phyloP scores from a whole-genome alignment of 2,888 invertebrate genomes.

The Onthophagus sagittarius region DNA sequence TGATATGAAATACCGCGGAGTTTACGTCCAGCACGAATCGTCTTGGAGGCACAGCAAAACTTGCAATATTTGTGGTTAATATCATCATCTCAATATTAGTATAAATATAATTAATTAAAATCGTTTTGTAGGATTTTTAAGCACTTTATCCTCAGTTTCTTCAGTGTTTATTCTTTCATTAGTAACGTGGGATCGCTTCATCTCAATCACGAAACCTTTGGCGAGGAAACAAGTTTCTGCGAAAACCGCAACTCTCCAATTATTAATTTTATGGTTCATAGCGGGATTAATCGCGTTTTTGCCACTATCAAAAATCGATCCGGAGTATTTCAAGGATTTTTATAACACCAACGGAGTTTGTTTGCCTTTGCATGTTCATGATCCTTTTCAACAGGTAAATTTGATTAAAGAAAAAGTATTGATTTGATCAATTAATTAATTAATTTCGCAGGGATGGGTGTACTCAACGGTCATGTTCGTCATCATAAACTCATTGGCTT shows the following conservation, averaged over 20 bases:
- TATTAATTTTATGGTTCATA: conserved; percentile 52
- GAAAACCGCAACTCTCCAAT: conserved; percentile 50
- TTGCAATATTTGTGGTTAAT: conserved; percentile 56
- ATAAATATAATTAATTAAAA: background rate
- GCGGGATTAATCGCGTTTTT: conserved; percentile 51
- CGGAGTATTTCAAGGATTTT: conserved; percentile 54
- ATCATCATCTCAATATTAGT: background rate
- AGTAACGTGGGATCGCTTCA: conserved; percentile 60
- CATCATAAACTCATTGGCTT: conserved; percentile 53
- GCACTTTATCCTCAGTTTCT: conserved; percentile 59
- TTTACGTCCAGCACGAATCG: conserved; percentile 56
- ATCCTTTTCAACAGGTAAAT: conserved; percentile 55
- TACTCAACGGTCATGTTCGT: conserved; percentile 58
- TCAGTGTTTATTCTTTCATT: conserved; percentile 58
- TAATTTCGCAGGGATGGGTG: conserved; percentile 53
- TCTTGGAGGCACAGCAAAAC: conserved; percentile 55
- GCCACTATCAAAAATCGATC: conserved; percentile 47
- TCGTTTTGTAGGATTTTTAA: conserved; percentile 51
- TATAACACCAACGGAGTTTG: conserved; percentile 61
- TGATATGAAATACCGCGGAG: conserved; percentile 53
- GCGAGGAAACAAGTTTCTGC: conserved; percentile 47
- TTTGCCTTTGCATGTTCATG: conserved; percentile 57
- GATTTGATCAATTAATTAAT: background rate
- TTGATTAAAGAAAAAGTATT: background rate
- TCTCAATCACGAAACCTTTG: conserved; percentile 58